Base-by-base conservation (phyloP, 92 coral and sea anemone genomes). In the Ricordea florida region DNA sequence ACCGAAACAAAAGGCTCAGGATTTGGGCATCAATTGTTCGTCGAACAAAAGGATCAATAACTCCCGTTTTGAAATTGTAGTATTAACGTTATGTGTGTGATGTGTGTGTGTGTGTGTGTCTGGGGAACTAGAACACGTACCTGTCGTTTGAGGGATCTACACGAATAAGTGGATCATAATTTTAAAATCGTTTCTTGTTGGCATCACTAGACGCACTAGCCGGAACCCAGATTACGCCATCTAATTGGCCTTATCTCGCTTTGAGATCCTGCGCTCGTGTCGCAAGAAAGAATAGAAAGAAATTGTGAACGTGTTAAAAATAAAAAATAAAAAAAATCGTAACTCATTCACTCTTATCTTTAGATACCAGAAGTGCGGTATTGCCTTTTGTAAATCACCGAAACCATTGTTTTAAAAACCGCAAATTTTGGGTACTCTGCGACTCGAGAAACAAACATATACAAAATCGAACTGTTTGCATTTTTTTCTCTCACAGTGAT, bases 1-100 rank as follows among this genome's bases (percentile, higher is more conserved):
- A 37, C 23, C 11, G 53, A 55, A 25, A 70, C 77, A 70, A 70
- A 53, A 29, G n/a, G 55, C 38, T 18, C 2, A 17, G 22, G 41
- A 37, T 35, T 70, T 22, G 49, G 44, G 20, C 13, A 14, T 52
- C 55, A 52, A 70, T 53, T 70, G 21, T 55, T 31, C 20, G 40
- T 28, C 14, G 63, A 70, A 70, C 77, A 70, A 70, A 70, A 44
- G 49, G 65, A 16, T 55, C 65, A 56, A 70, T 42, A 53, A 38
- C 42, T 18, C 29, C 9, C 73, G 42, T 36, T 52, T 36, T 52
- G 18, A 48, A 47, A 69, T 36, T 52, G 76, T 36, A 69, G 62
- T 35, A 63, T 36, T 25, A 23, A 36, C 37, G 36, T 47, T 32
- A 22, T 66, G 30, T 17, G 20, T 26, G 30, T n/a, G n/a, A n/a